A percentile compares a stretch with the other conserved stretches of the same genome.
Evolutionary conservation across 2,113 vertebrate genomes (phyloP).

Genomic region (Hippocampus zosterae): DNA sequence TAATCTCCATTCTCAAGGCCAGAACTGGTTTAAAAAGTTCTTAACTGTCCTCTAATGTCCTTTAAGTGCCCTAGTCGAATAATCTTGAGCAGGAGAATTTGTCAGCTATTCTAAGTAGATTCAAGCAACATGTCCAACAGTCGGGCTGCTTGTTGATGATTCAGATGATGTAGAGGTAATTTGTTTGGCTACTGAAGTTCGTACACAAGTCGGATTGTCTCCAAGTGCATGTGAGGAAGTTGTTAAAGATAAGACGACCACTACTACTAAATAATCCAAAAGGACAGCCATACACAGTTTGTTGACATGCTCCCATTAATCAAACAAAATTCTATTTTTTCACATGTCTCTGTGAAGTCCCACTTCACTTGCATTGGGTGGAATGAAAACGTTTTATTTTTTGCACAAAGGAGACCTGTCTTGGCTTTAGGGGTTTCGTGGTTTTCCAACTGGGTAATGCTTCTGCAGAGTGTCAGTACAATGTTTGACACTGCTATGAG

Average conservation of each 20-base stretch:
- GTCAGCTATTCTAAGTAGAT: constrained; percentile 22
- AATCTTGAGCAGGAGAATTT: constrained; percentile 22
- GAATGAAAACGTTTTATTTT: background rate
- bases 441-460: background rate
- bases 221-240: background rate
- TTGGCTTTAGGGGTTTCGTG: background rate
- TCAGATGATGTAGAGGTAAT: constrained; percentile 2
- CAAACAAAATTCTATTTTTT: background rate
- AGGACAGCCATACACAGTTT: background rate
- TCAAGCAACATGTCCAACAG: background rate
- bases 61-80: constrained; percentile 23
- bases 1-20: constrained; percentile 31
- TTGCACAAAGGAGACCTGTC: background rate
- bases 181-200: constrained; percentile 2
- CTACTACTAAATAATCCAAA: background rate
- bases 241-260: background rate
- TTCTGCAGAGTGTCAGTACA: background rate
- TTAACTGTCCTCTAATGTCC: constrained; percentile 45
- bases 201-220: background rate
- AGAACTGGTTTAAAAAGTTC: constrained; percentile 29
- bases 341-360: background rate
- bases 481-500: background rate
- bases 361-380: background rate
- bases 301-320: background rate
- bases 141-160: constrained; percentile 13